phyloP scores from a whole-genome alignment of 2,797 vertebrate genomes.

The Cottoperca gobio region DNA sequence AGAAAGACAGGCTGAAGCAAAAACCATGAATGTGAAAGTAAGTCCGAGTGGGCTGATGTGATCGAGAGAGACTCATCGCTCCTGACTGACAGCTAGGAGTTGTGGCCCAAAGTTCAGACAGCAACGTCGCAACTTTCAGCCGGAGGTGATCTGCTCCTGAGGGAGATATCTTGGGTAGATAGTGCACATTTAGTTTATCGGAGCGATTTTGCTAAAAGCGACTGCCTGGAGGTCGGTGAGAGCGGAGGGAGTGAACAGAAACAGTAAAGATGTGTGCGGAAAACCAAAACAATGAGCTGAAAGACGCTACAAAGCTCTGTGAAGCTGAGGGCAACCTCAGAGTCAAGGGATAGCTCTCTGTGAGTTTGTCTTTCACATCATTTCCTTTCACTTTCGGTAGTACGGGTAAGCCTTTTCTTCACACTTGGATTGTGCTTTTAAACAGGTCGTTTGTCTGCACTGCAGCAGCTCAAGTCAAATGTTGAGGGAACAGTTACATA shows the following conservation, averaged over 20 bases:
- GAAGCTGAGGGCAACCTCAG: too few species aligned
- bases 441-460: neutral
- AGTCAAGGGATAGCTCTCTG: too few species aligned
- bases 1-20: conserved; percentile 24
- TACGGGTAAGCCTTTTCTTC: neutral
- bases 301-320: too few species aligned
- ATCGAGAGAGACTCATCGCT: conserved; percentile 4
- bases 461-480: neutral
- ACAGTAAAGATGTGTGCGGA: too few species aligned
- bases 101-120: neutral
- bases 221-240: too few species aligned
- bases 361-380: too few species aligned
- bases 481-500: neutral
- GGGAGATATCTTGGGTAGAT: too few species aligned
- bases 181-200: too few species aligned
- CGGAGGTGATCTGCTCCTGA: neutral
- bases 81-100: conserved; percentile 37
- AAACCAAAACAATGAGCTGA: too few species aligned
- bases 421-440: neutral
- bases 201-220: too few species aligned
- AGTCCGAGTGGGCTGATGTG: conserved; percentile 22
- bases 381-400: neutral
- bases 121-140: conserved; percentile 4
- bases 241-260: too few species aligned
- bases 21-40: conserved; percentile 29